Conservation (phyloP, 2,797 vertebrate species). For the Chelon auratus region DNA sequence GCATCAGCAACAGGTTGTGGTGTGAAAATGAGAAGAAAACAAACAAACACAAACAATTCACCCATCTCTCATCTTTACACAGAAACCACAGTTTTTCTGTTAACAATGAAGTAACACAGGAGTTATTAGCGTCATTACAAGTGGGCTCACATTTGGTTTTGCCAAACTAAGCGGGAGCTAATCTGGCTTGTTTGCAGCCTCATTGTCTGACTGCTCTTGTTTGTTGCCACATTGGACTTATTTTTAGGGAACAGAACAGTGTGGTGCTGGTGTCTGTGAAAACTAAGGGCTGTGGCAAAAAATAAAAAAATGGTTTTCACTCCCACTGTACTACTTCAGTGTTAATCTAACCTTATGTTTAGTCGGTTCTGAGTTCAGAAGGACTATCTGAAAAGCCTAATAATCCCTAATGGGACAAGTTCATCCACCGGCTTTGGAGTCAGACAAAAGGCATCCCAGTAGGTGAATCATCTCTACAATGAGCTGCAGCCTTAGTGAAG, state of each 20-base stretch:
- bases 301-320: neutral
- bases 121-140: neutral
- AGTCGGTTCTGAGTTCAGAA: constrained; percentile 7
- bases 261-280: neutral
- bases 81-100: too few relatives aligned
- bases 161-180: neutral
- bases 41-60: too few relatives aligned
- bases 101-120: too few relatives aligned
- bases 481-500: constrained; percentile 14
- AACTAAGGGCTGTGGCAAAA: neutral
- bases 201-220: too few relatives aligned
- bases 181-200: neutral
- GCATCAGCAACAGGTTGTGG: too few relatives aligned
- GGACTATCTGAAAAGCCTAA: constrained; percentile 16
- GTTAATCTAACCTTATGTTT: neutral
- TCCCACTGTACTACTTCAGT: neutral
- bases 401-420: constrained; percentile 36
- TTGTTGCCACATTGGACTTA: neutral
- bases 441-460: constrained; percentile 36
- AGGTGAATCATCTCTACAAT: constrained; percentile 36
- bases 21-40: too few relatives aligned
- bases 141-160: neutral
- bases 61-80: too few relatives aligned
- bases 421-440: constrained; percentile 9
- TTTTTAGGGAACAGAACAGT: neutral